A percentile compares a stretch with the other conserved stretches of the same genome.
Conservation (phyloP, 2,113 vertebrate species). For the Paracanthobrama guichenoti region DNA sequence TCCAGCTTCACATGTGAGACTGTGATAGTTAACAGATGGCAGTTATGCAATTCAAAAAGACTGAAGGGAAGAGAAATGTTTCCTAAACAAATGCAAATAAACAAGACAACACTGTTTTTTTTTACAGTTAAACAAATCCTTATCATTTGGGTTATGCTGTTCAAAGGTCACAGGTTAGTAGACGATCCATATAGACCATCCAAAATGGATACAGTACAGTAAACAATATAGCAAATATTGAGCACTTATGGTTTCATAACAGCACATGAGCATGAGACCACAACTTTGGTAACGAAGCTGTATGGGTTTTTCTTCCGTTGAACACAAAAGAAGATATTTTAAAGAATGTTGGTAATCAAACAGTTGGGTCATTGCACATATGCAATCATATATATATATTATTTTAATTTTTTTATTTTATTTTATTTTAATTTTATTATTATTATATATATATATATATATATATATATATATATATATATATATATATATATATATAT, state of each 20-base stretch:
- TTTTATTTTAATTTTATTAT: too few relatives aligned
- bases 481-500: too few relatives aligned
- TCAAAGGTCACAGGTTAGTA: not conserved
- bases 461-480: too few relatives aligned
- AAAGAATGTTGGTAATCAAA: too few relatives aligned
- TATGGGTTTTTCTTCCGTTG: too few relatives aligned
- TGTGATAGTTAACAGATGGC: not conserved
- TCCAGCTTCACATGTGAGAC: not conserved
- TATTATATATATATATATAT: too few relatives aligned
- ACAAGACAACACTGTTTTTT: not conserved
- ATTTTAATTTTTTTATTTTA: too few relatives aligned
- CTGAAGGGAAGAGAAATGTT: not conserved
- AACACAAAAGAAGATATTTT: too few relatives aligned
- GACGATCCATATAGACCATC: not conserved
- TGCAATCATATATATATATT: too few relatives aligned
- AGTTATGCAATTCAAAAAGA: not conserved
- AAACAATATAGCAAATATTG: not conserved
- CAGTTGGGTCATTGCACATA: too few relatives aligned
- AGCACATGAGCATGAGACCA: not conserved
- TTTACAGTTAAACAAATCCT: too few relatives aligned
- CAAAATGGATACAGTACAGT: not conserved
- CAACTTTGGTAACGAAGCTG: not conserved
- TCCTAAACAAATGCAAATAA: not conserved
- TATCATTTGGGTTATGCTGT: too few relatives aligned
- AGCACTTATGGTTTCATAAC: not conserved